phyloP scores from a whole-genome alignment of 2,797 vertebrate species.

The Menidia menidia region DNA sequence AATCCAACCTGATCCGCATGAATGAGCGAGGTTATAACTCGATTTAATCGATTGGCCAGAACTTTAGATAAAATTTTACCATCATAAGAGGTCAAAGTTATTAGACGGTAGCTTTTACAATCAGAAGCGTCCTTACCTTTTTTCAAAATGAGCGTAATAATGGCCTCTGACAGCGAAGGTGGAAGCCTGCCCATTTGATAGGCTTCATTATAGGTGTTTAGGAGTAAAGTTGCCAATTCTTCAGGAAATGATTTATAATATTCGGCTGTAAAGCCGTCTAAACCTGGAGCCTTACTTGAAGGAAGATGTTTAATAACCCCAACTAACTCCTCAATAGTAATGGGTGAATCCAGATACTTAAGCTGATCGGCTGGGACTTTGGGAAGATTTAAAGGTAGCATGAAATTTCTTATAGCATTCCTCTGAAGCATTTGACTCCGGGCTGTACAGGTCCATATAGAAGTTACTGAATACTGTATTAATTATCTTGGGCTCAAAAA shows the following conservation, averaged over 20 bases:
- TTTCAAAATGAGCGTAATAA: not conserved
- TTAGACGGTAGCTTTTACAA: not conserved
- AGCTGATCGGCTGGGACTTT: too few relatives aligned
- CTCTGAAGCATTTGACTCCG: not conserved
- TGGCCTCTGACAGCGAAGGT: not conserved
- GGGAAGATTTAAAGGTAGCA: too few relatives aligned
- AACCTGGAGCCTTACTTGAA: not conserved
- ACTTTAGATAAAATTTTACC: slow-evolving; percentile 2
- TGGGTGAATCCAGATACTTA: too few relatives aligned
- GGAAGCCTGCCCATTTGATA: not conserved
- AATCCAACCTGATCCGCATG: slow-evolving; percentile 15
- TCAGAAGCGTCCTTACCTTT: not conserved
- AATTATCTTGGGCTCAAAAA: fast-evolving
- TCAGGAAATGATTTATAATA: not conserved
- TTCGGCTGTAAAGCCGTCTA: not conserved
- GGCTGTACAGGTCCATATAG: not conserved
- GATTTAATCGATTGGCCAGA: not conserved
- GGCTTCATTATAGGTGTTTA: not conserved
- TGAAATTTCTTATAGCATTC: not conserved
- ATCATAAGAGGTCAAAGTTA: not conserved
- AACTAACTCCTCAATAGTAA: too few relatives aligned
- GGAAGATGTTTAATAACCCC: not conserved
- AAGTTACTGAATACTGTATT: not conserved
- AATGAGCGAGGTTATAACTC: not conserved
- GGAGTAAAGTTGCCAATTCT: not conserved